phyloP scores from a whole-genome alignment of 2,797 vertebrate species.

The Eulemur rubriventer region DNA sequence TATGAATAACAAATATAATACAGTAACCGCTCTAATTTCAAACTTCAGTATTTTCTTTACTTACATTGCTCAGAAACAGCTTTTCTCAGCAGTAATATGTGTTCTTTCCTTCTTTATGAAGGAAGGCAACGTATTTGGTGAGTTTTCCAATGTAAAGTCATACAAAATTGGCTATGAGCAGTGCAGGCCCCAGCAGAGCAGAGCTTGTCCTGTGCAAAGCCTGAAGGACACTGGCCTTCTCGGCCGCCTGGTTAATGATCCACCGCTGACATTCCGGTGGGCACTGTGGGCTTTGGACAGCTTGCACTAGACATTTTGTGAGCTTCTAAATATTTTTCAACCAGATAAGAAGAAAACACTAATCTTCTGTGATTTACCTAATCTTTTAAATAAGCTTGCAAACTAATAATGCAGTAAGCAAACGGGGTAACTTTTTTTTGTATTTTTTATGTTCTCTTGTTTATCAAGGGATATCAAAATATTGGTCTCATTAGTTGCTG shows the following conservation, averaged over 20 bases:
- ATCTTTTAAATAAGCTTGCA: background rate
- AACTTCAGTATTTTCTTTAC: background rate
- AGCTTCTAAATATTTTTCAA: background rate
- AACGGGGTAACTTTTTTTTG: background rate
- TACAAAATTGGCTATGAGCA: background rate
- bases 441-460: background rate
- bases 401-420: background rate
- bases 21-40: background rate
- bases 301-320: background rate
- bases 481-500: background rate
- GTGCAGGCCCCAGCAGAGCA: background rate
- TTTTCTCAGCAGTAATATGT: fast-evolving
- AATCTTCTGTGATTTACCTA: background rate
- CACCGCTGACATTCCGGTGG: background rate
- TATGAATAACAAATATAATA: background rate
- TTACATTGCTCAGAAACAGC: background rate
- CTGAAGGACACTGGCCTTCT: background rate
- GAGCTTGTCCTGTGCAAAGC: background rate
- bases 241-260: constrained; percentile 21
- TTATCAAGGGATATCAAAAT: background rate
- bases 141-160: background rate
- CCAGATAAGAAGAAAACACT: constrained; percentile 8
- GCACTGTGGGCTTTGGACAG: background rate
- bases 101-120: background rate
- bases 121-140: background rate